Evolutionary conservation across 2,113 vertebrate species (phyloP), one percentile per base, ranked within the genome.

Genomic region (Petromus typicus): DNA sequence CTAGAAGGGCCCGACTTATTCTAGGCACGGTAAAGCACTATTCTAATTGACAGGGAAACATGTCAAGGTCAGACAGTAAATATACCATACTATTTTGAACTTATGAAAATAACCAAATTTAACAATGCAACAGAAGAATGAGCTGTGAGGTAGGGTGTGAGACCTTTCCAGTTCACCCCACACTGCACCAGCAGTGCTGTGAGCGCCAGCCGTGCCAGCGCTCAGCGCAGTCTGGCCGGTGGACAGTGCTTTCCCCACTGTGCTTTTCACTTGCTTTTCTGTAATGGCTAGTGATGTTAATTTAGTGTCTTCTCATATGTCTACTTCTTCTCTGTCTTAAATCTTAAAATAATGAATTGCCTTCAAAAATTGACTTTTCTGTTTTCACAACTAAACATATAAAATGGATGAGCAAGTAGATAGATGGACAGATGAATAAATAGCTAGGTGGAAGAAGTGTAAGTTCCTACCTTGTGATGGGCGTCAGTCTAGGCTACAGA

Each of bases 341-440:
- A 12, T 91, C 78, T 86, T 91, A 59, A 94, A 78, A 94, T 64
- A 79, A 89, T 57, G 82, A 43, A 79, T 91, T 93, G 25, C 14
- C 73, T 81, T 67, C 73, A 76, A 84, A 63, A 82, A 91, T 17
- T 79, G 83, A 7, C n/a, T 91, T 84, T 79, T 87, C 27, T 37
- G 32, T 14, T 83, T 43, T 80, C 18, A 66, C 61, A 86, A 86
- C 30, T 57, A 91, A n/a, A 73, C 22, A 76, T 32, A 14, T 64
- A 80, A 63, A 48, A 7, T 13, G 48, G 45, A 51, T 76, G 73
- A 25, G 45, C 9, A 51, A 45, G 45, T 32, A 45, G 32, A 30
- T 32, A 27, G 2, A 34, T 34, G 56, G 13, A 34, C 71, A 20
- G 32, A 54, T 63, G 34, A 6, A 78, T 69, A 17, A 61, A 22